phyloP scores from a whole-genome alignment of 2,888 invertebrate genomes.

The Drymonia ruficornis region DNA sequence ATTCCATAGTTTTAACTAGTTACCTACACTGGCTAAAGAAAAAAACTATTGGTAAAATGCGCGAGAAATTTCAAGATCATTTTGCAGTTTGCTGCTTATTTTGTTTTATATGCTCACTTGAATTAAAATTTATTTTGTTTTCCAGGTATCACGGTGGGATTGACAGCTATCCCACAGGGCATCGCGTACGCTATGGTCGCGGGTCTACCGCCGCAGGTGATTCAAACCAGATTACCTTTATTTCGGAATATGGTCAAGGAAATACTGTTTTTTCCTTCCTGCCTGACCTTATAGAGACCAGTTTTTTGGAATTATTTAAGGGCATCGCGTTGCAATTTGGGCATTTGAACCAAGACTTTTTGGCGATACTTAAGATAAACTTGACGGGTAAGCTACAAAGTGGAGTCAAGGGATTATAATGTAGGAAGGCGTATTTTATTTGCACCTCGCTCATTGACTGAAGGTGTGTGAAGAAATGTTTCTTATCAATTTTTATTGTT shows the following conservation, averaged over 20 bases:
- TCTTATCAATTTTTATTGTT: too few relatives aligned
- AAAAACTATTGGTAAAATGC: too few relatives aligned
- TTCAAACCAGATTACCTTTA: neutral
- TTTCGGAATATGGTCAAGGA: too few relatives aligned
- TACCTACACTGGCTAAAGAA: too few relatives aligned
- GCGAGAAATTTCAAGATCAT: too few relatives aligned
- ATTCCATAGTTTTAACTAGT: too few relatives aligned
- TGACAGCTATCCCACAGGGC: slow-evolving; percentile 93
- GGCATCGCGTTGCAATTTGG: neutral
- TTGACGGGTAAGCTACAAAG: neutral
- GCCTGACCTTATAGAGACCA: neutral
- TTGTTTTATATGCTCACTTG: too few relatives aligned
- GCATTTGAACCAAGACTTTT: neutral
- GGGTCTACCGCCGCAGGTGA: slow-evolving; percentile 89
- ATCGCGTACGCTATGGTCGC: slow-evolving; percentile 93
- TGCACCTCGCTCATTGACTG: too few relatives aligned
- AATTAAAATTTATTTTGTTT: too few relatives aligned
- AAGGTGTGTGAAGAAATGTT: too few relatives aligned
- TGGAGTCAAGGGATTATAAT: neutral
- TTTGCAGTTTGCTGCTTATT: too few relatives aligned
- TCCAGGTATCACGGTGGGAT: slow-evolving; percentile 88
- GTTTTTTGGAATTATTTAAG: neutral
- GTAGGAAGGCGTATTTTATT: neutral
- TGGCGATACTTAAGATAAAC: neutral
- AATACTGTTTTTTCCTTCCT: neutral